Conservation (phyloP, 2,797 vertebrate genomes). For the Melanotaenia parkinsoni region DNA sequence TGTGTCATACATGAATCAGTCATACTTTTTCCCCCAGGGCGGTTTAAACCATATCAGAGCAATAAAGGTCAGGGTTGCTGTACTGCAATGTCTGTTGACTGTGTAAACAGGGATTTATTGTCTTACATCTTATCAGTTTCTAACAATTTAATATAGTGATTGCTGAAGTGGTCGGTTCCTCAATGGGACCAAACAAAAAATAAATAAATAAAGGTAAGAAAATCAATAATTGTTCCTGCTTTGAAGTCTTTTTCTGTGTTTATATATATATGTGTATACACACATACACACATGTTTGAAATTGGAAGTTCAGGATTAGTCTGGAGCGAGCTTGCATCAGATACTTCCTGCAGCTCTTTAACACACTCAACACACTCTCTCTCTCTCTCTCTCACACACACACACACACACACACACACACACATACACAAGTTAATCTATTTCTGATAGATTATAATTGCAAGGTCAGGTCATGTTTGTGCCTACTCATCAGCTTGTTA, state of each 20-base stretch:
- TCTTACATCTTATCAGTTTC: neutral
- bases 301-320: constrained; percentile 2
- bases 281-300: neutral
- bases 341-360: neutral
- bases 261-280: too few relatives aligned
- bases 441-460: constrained; percentile 53
- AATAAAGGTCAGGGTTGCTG: neutral
- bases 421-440: constrained; percentile 28
- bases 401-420: neutral
- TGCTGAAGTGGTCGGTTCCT: neutral
- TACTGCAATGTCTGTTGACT: neutral
- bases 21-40: neutral
- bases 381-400: too few relatives aligned
- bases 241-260: neutral
- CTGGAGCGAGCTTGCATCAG: neutral
- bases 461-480: constrained; percentile 60
- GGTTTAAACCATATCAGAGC: neutral
- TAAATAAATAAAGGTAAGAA: neutral
- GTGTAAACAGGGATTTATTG: constrained; percentile 1
- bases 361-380: neutral
- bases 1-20: neutral
- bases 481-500: constrained; percentile 63
- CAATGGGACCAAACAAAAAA: neutral
- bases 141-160: neutral
- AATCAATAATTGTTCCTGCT: neutral